Base-by-base conservation (phyloP, 2,797 vertebrate species). In the Oreochromis grahami region DNA sequence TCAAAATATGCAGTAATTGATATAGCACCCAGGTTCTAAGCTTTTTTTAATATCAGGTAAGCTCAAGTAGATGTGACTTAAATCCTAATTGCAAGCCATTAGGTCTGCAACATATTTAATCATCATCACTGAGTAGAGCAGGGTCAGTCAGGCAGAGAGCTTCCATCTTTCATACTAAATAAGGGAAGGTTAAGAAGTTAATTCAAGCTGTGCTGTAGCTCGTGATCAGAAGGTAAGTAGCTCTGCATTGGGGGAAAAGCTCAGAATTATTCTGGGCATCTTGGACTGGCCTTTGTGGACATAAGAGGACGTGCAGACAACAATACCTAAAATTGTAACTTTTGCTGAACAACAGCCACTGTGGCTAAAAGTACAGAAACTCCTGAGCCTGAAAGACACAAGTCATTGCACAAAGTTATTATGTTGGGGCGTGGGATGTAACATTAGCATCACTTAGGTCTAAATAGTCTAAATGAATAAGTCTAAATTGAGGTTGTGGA, bases 1-100 rank as follows among this genome's bases (percentile, higher is more conserved):
- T 94, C 86, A 84, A 95, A 95, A 94, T 94, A 93, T 89, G 90
- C 87, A 87, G 88, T 90, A 88, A 92, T 87, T 93, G 88, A 94
- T 92, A 34, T 80, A 83, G 81, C 83, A 82, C 76, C 78, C 60
- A 86, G 86, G 76, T 90, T 78, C n/a, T 13, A 15, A 86, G 79
- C 21, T 74, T 5, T 58, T 76, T 77, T 87, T 81, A 50, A 84
- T 80, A 45, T 84, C 17, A 80, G 81, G 55, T 24, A 53, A 55
- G 48, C 51, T 82, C 51, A 87, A 82, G 87, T 88, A 86, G 74
- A 91, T 63, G 65, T 17, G 6, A 51, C 76, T 90, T 88, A 87
- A 88, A 91, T 89, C 63, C 83, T 29, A 65, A 85, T 84, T 78
- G 63, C 58, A 48, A 52, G 70, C 51, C 56, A 41, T 79, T 38